phyloP scores from a whole-genome alignment of 2,888 invertebrate species.

The Cephus rjabovi region DNA sequence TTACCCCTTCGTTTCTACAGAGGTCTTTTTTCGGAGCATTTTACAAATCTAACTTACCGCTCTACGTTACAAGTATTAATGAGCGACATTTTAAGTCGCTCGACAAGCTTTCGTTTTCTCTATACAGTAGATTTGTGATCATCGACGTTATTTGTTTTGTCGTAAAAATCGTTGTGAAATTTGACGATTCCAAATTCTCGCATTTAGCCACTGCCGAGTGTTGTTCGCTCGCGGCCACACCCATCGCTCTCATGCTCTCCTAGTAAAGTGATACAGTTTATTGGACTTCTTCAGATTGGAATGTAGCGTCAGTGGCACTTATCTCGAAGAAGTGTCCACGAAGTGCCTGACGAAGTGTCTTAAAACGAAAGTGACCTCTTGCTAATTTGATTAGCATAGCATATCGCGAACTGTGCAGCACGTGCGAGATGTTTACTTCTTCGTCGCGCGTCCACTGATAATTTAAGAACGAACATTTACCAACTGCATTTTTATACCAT shows the following conservation, averaged over 20 bases:
- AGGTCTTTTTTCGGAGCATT: neutral
- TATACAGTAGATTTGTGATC: neutral
- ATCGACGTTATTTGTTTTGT: neutral
- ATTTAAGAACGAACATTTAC: constrained; percentile 26
- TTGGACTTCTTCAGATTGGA: constrained; percentile 63
- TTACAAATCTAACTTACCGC: neutral
- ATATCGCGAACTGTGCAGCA: neutral
- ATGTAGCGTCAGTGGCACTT: constrained; percentile 51
- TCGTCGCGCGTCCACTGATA: neutral
- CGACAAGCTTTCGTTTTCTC: no score
- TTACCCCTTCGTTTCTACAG: neutral
- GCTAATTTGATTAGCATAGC: constrained; percentile 1
- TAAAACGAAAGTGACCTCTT: neutral
- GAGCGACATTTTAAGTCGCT: neutral
- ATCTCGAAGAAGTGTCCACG: constrained; percentile 20
- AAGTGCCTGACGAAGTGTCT: neutral
- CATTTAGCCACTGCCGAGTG: neutral
- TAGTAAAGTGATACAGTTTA: constrained; percentile 63
- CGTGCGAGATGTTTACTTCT: constrained; percentile 4
- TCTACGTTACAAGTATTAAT: neutral
- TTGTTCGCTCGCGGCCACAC: constrained; percentile 6
- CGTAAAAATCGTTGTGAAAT: neutral
- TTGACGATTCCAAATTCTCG: neutral
- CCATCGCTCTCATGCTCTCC: constrained; percentile 47
- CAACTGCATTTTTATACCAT: constrained; percentile 50